A percentile compares a stretch with the other conserved stretches of the same genome.
These are phyloP conservation scores for Apteryx mantelli DNA, from an alignment of 2,113 vertebrate species.

Conservation along the genomic window DNA sequence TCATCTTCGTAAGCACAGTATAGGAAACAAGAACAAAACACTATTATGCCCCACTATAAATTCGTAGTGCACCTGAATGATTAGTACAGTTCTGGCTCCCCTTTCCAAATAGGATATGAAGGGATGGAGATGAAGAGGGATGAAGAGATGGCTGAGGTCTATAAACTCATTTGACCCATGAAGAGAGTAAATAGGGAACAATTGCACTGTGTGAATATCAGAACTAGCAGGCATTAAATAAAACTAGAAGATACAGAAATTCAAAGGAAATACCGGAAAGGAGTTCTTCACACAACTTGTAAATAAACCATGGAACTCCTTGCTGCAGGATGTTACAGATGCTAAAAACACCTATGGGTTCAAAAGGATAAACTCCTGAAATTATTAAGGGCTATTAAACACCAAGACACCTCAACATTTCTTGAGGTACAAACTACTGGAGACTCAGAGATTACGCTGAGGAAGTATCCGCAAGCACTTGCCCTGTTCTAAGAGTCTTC, in stretches of 20 bases:
- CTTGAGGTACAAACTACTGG: background rate
- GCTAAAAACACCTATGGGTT: background rate
- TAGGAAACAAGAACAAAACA: background rate
- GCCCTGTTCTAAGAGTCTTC: background rate
- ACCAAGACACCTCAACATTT: background rate
- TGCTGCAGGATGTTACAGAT: background rate
- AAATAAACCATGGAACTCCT: background rate
- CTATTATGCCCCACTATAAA: background rate
- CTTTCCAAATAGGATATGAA: background rate
- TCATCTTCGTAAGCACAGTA: background rate
- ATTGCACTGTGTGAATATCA: background rate
- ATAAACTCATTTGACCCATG: background rate
- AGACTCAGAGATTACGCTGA: background rate
- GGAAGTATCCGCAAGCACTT: background rate
- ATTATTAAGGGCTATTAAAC: background rate
- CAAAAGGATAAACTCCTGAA: background rate
- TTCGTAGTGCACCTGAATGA: background rate
- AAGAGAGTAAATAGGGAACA: background rate
- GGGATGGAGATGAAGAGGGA: background rate
- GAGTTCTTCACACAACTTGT: background rate
- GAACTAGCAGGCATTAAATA: background rate
- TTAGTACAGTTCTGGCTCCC: background rate
- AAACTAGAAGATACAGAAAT: background rate
- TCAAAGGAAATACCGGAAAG: background rate
- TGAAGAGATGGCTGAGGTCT: background rate